A percentile compares a stretch with the other conserved stretches of the same genome.
These are phyloP conservation scores for Papilio demoleus DNA, from an alignment of 2,888 invertebrate genomes.

Conservation along the genomic window DNA sequence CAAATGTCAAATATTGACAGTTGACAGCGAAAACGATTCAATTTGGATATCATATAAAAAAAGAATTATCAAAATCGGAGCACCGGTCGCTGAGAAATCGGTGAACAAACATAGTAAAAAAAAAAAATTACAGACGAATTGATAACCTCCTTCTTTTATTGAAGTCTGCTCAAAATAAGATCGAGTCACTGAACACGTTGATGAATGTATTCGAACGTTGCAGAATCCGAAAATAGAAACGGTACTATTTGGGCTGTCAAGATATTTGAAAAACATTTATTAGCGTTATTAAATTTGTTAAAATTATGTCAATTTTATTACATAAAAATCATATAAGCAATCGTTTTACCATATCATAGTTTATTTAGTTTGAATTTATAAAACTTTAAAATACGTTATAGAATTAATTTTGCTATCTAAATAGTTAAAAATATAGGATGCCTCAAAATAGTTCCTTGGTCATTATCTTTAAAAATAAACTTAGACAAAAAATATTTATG, in stretches of 20 bases:
- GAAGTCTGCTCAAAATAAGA: too few relatives aligned
- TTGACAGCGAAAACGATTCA: too few relatives aligned
- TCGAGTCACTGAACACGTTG: too few relatives aligned
- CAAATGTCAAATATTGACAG: too few relatives aligned
- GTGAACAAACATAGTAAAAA: too few relatives aligned
- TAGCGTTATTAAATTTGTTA: not conserved
- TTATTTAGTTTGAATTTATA: constrained; percentile 23
- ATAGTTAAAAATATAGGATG: not conserved
- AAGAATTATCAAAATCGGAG: too few relatives aligned
- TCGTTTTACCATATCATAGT: constrained; percentile 35
- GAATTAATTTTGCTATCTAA: not conserved
- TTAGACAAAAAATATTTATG: not conserved
- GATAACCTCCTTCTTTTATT: too few relatives aligned
- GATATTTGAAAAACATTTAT: not conserved
- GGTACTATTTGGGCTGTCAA: not conserved
- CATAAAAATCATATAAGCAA: constrained; percentile 23
- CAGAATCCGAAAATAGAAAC: too few relatives aligned
- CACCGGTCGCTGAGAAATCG: too few relatives aligned
- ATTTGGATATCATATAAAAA: too few relatives aligned
- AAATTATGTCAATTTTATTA: constrained; percentile 9
- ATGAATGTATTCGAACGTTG: too few relatives aligned
- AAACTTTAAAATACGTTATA: not conserved
- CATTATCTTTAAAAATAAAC: not conserved
- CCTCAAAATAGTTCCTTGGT: not conserved
- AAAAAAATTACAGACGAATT: too few relatives aligned